phyloP scores from a whole-genome alignment of 1,140 invertebrate genomes.

The Scylla paramamosain region DNA sequence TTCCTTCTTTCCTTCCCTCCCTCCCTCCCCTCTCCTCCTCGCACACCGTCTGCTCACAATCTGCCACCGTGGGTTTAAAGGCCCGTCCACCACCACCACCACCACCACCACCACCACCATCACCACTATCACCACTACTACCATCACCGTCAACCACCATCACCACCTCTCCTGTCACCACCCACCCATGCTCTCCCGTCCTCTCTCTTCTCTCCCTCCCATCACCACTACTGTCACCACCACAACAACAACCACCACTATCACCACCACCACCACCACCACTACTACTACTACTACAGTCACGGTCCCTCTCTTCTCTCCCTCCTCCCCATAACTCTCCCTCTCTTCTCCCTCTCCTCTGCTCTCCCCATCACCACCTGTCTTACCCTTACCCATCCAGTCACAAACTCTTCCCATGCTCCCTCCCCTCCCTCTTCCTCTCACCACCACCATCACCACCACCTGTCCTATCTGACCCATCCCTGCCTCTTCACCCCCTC shows the following conservation, averaged over 20 bases:
- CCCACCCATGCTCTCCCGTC: neutral
- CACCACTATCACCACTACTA: too few species aligned
- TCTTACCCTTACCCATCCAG: neutral
- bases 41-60: neutral
- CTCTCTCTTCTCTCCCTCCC: neutral
- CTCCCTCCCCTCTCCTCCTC: neutral
- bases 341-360: neutral
- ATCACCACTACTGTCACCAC: too few species aligned
- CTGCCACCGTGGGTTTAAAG: conserved; percentile 31
- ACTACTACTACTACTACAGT: neutral
- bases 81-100: neutral
- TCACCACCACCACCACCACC: neutral
- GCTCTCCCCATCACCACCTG: neutral
- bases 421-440: too few species aligned
- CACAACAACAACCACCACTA: too few species aligned
- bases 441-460: too few species aligned
- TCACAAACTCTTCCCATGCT: too few species aligned
- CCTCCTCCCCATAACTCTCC: too few species aligned
- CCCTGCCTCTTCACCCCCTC: neutral
- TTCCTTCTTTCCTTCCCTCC: neutral
- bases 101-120: neutral
- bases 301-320: neutral
- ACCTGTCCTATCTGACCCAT: too few species aligned
- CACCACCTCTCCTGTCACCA: conserved; percentile 24
- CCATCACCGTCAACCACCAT: too few species aligned